Percentiles rank a stretch among this genome's conserved stretches.
Evolutionary conservation across 2,113 vertebrate genomes (phyloP).

Genomic region (Aegithalos caudatus): DNA sequence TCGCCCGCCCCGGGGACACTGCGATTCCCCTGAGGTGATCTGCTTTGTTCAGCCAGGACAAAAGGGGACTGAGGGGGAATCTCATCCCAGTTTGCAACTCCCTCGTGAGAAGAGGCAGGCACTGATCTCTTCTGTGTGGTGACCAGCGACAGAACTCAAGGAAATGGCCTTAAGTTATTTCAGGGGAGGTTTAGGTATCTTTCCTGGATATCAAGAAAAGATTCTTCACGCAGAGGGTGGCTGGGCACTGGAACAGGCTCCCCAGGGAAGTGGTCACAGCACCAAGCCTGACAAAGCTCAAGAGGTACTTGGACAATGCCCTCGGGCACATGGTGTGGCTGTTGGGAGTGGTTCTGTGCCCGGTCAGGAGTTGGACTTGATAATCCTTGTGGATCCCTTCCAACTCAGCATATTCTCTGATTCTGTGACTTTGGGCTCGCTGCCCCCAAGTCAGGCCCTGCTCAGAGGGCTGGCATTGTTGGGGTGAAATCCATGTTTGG

Average conservation of each 20-base stretch:
- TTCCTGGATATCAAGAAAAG: background rate
- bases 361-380: background rate
- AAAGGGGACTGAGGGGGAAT: background rate
- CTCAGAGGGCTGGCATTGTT: accelerated
- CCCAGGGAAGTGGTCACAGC: background rate
- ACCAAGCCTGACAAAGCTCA: background rate
- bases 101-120: too few relatives aligned
- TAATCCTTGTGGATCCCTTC: background rate
- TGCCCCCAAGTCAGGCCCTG: background rate
- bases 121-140: background rate
- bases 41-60: background rate
- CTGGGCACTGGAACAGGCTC: background rate
- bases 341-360: background rate
- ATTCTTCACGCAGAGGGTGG: accelerated
- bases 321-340: too few relatives aligned
- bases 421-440: background rate
- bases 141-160: background rate
- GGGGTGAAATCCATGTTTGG: background rate
- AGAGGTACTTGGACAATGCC: background rate
- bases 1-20: accelerated
- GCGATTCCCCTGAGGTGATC: background rate
- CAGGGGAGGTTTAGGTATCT: background rate
- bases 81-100: background rate
- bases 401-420: background rate
- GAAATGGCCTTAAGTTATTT: background rate